Evolutionary conservation across 2,888 invertebrate genomes (phyloP), one percentile per base, ranked within the genome.

Genomic region (Gandaritis pyraliata): DNA sequence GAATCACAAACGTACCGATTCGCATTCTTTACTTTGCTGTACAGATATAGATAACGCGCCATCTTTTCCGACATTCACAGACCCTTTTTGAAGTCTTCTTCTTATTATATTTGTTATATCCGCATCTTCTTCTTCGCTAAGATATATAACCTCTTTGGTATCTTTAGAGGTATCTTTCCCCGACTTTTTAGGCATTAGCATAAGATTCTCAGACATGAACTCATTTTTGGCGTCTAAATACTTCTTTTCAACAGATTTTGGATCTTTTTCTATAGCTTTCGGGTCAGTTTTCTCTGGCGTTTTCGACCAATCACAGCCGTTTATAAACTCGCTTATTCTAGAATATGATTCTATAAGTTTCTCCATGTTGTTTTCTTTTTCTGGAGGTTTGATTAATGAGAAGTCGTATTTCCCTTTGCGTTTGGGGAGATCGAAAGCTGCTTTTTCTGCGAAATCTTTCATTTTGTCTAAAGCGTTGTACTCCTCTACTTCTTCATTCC

Each of bases 381-480:
- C 68, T 0, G 64, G 54, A 1, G 61, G 60, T 61, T 84, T 86
- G 7, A 47, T 48, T 1, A 86, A 69, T 0, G 83, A 74, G 68
- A 88, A 83, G 64, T 88, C 85, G 61, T 75, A 85, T 71, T 85
- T 87, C 30, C 85, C 85, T 74, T 86, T 90, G 0, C 80, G 73
- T 74, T 90, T 92, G 0, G 91, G 89, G 4, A 91, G 71, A 65
- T 92, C 92, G 58, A 93, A 90, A 0, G 93, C 87, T 0, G 90
- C 90, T 66, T 90, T 92, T 70, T 93, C 92, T 8, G 92, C 92
- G 74, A 93, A 93, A 60, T 91, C 87, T 69, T 91, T 91, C 89
- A 93, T 93, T 83, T 91, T 92, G 36, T 93, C 93, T 58, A 93
- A 64, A 0, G 93, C 93, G 64, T 92, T 92, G 68, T 93, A 93